A percentile compares a stretch with the other conserved stretches of the same genome.
Conservation (phyloP, 2,113 vertebrate genomes). For the Leptosomus discolor region DNA sequence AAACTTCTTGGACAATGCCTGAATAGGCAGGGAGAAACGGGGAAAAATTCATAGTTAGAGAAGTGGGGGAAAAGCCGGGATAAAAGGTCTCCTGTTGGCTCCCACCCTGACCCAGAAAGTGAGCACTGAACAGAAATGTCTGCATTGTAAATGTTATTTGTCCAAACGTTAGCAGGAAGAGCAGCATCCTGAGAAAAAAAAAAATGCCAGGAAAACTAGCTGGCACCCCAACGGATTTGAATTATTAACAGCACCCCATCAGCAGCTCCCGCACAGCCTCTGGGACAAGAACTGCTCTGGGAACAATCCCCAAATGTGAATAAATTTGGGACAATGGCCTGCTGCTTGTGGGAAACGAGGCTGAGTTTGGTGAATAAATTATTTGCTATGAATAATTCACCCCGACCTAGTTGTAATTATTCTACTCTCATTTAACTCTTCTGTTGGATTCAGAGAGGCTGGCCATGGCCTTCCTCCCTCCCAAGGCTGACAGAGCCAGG, state of each 20-base stretch:
- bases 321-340: neutral
- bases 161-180: neutral
- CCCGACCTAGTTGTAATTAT: neutral
- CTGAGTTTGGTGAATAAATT: slow-evolving; percentile 34
- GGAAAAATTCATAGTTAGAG: neutral
- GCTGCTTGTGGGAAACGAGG: neutral
- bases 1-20: neutral
- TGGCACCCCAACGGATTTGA: neutral
- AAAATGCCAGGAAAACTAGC: neutral
- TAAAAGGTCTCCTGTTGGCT: neutral
- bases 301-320: neutral
- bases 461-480: neutral
- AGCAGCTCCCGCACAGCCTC: neutral
- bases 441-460: neutral
- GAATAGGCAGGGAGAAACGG: neutral
- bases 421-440: slow-evolving; percentile 1
- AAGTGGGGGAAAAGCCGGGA: neutral
- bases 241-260: neutral
- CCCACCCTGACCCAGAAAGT: neutral
- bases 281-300: neutral
- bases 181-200: neutral
- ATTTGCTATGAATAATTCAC: slow-evolving; percentile 55
- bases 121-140: neutral
- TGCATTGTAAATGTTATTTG: neutral
- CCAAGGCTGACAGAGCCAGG: neutral